phyloP scores from a whole-genome alignment of 2,113 vertebrate genomes.

The Poeciliopsis prolifica region DNA sequence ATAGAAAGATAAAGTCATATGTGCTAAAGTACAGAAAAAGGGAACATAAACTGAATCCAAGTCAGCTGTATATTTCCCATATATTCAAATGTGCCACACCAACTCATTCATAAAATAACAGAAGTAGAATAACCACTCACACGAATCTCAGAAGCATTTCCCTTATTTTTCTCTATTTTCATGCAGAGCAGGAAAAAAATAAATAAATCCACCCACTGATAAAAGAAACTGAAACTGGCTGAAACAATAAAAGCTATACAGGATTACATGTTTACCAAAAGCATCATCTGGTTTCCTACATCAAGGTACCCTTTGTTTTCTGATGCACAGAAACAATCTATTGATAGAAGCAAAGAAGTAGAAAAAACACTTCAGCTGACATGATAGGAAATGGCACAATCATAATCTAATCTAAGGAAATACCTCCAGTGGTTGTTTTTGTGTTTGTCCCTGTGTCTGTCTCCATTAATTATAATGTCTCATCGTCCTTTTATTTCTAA shows the following conservation, averaged over 20 bases:
- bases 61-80: neutral
- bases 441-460: conserved; percentile 25
- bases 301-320: neutral
- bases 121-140: neutral
- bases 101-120: neutral
- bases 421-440: conserved; percentile 7
- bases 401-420: conserved; percentile 16
- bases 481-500: conserved; percentile 16
- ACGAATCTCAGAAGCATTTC: neutral
- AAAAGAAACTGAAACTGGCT: neutral
- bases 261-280: neutral
- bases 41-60: neutral
- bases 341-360: neutral
- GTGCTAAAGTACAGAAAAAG: conserved; percentile 6
- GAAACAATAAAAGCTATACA: neutral
- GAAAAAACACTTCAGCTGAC: neutral
- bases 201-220: neutral
- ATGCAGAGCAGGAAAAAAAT: neutral
- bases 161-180: neutral
- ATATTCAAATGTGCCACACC: neutral
- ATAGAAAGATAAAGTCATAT: neutral
- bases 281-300: too few relatives aligned
- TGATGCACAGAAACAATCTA: neutral
- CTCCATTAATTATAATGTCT: conserved; percentile 41
- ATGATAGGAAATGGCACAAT: conserved; percentile 18